phyloP scores from a whole-genome alignment of 2,888 invertebrate genomes.

The Protodeltote pygarga region DNA sequence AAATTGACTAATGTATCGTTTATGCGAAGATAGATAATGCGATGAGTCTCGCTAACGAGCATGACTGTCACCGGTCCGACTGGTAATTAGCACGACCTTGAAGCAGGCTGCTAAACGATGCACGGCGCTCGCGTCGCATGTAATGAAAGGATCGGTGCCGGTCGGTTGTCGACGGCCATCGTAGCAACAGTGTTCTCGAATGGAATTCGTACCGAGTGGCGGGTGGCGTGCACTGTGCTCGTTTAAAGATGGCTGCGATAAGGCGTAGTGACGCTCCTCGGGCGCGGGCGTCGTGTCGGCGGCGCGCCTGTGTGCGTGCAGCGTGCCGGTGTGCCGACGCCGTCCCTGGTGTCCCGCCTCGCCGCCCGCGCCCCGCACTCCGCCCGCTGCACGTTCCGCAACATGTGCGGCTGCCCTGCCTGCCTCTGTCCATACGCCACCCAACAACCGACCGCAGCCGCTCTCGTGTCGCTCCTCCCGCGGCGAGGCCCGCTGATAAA shows the following conservation, averaged over 20 bases:
- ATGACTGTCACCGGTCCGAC: constrained; percentile 70
- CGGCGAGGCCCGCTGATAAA: constrained; percentile 78
- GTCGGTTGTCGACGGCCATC: constrained; percentile 66
- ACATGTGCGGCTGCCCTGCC: constrained; percentile 77
- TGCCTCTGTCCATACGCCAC: constrained; percentile 60
- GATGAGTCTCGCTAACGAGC: constrained; percentile 66
- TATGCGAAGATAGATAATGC: constrained; percentile 42
- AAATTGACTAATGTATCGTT: constrained; percentile 34
- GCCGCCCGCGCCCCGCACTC: constrained; percentile 48
- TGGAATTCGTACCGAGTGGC: constrained; percentile 81
- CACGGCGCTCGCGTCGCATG: constrained; percentile 58
- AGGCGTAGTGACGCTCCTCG: constrained; percentile 83
- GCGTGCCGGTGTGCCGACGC: constrained; percentile 68
- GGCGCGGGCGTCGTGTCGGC: constrained; percentile 79
- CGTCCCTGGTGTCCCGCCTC: constrained; percentile 72
- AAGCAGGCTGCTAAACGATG: constrained; percentile 62
- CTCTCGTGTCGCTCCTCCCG: constrained; percentile 70
- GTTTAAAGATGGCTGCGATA: constrained; percentile 86
- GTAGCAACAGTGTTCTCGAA: constrained; percentile 72
- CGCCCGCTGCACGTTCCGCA: constrained; percentile 76
- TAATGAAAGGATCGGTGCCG: constrained; percentile 77
- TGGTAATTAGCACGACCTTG: constrained; percentile 82
- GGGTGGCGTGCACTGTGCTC: constrained; percentile 82
- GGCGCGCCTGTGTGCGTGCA: constrained; percentile 77
- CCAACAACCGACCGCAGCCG: constrained; percentile 69